Evolutionary conservation across 2,888 invertebrate species (phyloP).

Genomic region (Micoletzkya japonica): DNA sequence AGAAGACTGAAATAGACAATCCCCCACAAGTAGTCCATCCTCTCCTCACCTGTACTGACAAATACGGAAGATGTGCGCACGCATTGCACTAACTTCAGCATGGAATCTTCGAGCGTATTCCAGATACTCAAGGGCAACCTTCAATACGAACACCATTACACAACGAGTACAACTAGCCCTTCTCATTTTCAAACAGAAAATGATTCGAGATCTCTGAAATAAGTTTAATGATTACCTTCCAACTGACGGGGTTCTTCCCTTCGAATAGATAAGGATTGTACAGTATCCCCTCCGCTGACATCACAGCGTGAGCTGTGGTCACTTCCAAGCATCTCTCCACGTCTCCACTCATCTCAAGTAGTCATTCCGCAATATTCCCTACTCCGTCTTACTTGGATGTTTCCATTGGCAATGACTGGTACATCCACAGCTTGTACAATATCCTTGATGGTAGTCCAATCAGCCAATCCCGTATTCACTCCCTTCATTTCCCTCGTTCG

Average conservation of each 20-base stretch:
- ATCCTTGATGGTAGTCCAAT: slow-evolving; percentile 88
- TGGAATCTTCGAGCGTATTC: slow-evolving; percentile 80
- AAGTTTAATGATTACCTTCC: slow-evolving; percentile 15
- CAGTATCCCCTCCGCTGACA: slow-evolving; percentile 84
- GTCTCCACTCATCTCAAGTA: slow-evolving; percentile 78
- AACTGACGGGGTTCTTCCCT: slow-evolving; percentile 72
- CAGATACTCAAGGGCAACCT: slow-evolving; percentile 85
- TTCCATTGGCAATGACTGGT: slow-evolving; percentile 96
- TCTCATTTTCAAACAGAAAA: slow-evolving; percentile 9
- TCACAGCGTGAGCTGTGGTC: slow-evolving; percentile 78
- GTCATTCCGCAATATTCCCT: neutral
- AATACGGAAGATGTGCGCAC: slow-evolving; percentile 94
- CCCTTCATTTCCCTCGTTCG: slow-evolving; percentile 82
- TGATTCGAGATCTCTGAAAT: neutral
- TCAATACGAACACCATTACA: slow-evolving; percentile 51
- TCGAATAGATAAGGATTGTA: slow-evolving; percentile 90
- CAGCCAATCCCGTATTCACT: slow-evolving; percentile 88
- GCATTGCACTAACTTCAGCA: slow-evolving; percentile 83
- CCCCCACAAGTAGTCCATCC: neutral
- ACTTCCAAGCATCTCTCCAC: slow-evolving; percentile 80
- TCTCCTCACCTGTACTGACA: slow-evolving; percentile 80
- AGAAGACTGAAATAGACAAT: slow-evolving; percentile 44
- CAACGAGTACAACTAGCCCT: slow-evolving; percentile 75
- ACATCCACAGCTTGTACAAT: slow-evolving; percentile 85
- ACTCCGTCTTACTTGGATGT: slow-evolving; percentile 77